A percentile compares a stretch with the other conserved stretches of the same genome.
Evolutionary conservation across 2,797 vertebrate genomes (phyloP).

Genomic region (Anisognathus igniventris): DNA sequence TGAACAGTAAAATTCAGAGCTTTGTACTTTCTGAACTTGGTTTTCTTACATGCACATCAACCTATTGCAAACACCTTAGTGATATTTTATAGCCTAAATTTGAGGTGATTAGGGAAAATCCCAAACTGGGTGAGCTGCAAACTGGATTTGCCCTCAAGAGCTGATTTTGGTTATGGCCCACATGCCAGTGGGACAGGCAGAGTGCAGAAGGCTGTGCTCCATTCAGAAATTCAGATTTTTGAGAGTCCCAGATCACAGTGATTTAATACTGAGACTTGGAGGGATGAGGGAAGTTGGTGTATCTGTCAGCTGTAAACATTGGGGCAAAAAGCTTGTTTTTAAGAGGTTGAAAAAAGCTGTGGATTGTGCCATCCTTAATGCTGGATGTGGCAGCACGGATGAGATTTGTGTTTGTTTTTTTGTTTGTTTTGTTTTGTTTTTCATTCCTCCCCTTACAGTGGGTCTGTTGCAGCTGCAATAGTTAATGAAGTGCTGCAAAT

Average conservation of each 20-base stretch:
- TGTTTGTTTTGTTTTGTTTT: rapidly evolving
- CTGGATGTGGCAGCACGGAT: rapidly evolving
- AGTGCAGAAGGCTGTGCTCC: neutral
- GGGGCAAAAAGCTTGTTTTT: neutral
- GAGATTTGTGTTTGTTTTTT: neutral
- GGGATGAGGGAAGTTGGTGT: neutral
- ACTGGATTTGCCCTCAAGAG: neutral
- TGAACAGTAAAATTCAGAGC: neutral
- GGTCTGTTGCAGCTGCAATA: slow-evolving; percentile 11
- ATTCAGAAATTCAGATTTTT: neutral
- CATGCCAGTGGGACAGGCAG: neutral
- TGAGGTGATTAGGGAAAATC: neutral
- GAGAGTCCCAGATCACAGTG: neutral
- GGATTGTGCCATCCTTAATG: neutral
- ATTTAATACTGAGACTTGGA: neutral
- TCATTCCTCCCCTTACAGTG: neutral
- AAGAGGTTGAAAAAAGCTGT: neutral
- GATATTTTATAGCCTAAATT: neutral
- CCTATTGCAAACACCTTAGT: neutral
- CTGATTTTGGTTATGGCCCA: neutral
- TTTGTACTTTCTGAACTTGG: neutral
- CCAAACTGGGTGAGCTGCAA: neutral
- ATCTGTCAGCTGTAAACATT: neutral
- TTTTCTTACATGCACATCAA: neutral
- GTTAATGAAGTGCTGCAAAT: slow-evolving; percentile 33